These are phyloP conservation scores for Drosophila asahinai DNA, from an alignment of 1,140 invertebrate species.

Conservation along the genomic window DNA sequence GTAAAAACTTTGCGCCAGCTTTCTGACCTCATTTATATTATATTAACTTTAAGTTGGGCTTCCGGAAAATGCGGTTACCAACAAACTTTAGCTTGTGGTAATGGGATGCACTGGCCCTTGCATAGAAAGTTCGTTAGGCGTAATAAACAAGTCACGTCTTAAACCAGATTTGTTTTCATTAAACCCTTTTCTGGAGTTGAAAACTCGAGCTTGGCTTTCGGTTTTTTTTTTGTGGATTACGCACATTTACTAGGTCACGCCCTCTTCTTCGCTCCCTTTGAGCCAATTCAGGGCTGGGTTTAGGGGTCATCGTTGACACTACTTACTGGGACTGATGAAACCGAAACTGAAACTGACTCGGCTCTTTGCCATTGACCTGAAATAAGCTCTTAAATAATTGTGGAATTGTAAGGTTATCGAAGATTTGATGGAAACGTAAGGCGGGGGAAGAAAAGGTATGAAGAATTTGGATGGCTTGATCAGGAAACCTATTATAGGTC, in stretches of 20 bases:
- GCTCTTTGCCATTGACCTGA: constrained; percentile 20
- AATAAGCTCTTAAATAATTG: not conserved
- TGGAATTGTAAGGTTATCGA: constrained; percentile 17
- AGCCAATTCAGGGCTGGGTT: constrained; percentile 7
- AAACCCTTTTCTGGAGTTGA: constrained; percentile 7
- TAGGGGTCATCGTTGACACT: constrained; percentile 14
- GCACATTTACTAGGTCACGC: constrained; percentile 66
- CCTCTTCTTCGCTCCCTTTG: too few species aligned
- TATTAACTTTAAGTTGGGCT: not conserved
- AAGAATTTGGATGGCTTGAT: too few species aligned
- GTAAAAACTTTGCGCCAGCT: not conserved
- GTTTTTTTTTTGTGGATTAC: constrained; percentile 40
- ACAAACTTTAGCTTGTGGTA: not conserved
- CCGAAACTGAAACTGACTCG: not conserved
- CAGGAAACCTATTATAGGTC: too few species aligned
- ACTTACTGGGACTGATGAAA: constrained; percentile 4
- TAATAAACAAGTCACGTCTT: constrained; percentile 73
- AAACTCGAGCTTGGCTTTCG: not conserved
- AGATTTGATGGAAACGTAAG: not conserved
- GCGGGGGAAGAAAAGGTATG: not conserved
- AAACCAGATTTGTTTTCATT: constrained; percentile 65
- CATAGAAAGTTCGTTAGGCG: constrained; percentile 75
- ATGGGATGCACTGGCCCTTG: constrained; percentile 24
- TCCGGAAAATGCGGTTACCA: constrained; percentile 9
- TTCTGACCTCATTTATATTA: constrained; percentile 10